Evolutionary conservation across 1,140 invertebrate genomes (phyloP), one percentile per base, ranked within the genome.

Genomic region (Hyles euphorbiae): DNA sequence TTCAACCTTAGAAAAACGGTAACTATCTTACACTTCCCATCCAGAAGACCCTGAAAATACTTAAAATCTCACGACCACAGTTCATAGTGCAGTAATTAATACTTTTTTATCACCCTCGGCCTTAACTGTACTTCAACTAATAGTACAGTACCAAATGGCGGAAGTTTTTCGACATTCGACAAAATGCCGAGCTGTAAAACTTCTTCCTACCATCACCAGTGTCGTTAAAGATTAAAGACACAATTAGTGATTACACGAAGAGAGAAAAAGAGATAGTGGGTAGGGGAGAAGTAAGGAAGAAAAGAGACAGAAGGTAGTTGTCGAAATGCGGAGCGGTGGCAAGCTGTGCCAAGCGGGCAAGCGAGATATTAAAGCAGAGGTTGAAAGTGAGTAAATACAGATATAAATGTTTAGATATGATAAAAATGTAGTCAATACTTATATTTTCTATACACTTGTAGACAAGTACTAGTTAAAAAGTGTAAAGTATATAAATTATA

Each of bases 321-420:
- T 5, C 36, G 36, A 40, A 40, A 40, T 2, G 53, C 32, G 33
- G 7, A 52, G 50, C 53, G 22, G 53, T 22, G 43, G 53, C 53
- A 54, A 54, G 53, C 53, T 34, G 8, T 22, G 44, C 44, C 32
- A 55, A 55, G 53, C 53, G 22, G 22, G 44, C 22, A 47, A 55
- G 49, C 36, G 22, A 55, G 7, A 44, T 54, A 44, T 53, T 55
- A 46, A 55, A 55, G 44, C 53, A 33, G 43, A 52, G n/a, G 34
- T 52, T 12, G 50, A 52, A 52, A 52, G 32, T 52, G 33, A 52
- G 34, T 33, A 22, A 22, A 34, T 52, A 33, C 48, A 32, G 48
- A 11, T 34, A 3, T 10, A 2, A 34, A n/a, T 52, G n/a, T 52
- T 52, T 34, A 40, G 36, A 40, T 40, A 4, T 36, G 7, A 36